These are phyloP conservation scores for Acropora tenuis DNA, from an alignment of 64 coral and sea anemone species.

Conservation along the genomic window DNA sequence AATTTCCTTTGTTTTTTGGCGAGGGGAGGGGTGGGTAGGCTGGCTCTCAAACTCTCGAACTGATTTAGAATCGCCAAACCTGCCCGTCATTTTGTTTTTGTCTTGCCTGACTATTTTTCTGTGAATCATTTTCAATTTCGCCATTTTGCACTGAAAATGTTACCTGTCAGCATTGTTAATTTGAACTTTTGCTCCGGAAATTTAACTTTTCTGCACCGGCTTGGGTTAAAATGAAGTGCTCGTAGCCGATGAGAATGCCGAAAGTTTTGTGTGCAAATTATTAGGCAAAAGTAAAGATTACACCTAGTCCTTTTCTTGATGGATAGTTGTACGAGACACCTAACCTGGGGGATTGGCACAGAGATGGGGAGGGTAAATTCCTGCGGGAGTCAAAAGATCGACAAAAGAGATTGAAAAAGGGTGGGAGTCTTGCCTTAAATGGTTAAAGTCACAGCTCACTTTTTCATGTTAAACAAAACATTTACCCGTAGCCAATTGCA, in stretches of 20 bases:
- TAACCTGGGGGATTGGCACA: conserved; percentile 4
- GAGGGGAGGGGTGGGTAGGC: too few relatives aligned
- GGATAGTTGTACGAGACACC: background rate
- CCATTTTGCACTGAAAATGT: too few relatives aligned
- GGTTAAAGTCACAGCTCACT: background rate
- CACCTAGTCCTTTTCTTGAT: background rate
- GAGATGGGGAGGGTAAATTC: background rate
- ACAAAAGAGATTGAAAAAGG: background rate
- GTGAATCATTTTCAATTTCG: too few relatives aligned
- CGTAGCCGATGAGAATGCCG: background rate
- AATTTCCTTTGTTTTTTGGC: too few relatives aligned
- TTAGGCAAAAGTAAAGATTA: conserved; percentile 1
- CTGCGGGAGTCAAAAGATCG: background rate
- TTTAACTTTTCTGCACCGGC: background rate
- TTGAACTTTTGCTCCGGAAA: background rate
- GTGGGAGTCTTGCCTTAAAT: background rate
- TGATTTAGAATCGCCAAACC: background rate
- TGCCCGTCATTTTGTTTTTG: background rate
- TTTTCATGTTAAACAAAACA: background rate
- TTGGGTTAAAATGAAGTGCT: background rate
- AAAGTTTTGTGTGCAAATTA: background rate
- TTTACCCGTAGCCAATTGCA: background rate
- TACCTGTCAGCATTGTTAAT: too few relatives aligned
- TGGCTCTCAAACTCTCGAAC: background rate
- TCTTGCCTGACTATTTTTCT: background rate